Base-by-base conservation (phyloP, 2,888 invertebrate genomes). In the Cistogaster globosa region DNA sequence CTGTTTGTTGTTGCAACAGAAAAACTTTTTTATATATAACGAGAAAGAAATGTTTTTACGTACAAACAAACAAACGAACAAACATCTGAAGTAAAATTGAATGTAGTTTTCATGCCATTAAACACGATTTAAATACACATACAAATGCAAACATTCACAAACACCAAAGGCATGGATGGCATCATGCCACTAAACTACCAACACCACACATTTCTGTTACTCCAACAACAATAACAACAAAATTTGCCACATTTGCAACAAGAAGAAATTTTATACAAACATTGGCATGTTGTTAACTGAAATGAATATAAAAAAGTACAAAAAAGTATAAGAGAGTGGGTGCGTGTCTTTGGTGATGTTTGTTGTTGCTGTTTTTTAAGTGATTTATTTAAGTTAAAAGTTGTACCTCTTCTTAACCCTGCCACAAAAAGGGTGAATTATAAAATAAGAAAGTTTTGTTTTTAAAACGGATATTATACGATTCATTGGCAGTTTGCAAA, bases 21-120 rank as follows among this genome's bases (percentile, higher is more conserved):
- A 53, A 63, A 84, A 48, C 22, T 76, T 68, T 68, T 68, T 48
- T 32, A 67, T 57, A 69, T 38, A 74, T 26, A 45, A 60, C 67
- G 48, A 79, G 58, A 69, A 82, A 57, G 45, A 71, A 71, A 38
- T 71, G 71, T 16, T 77, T 7, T 22, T 68, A 65, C 58, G 0
- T 63, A 77, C 60, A 42, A 42, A 57, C 42, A 78, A 69, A 55
- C 51, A 57, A 55, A 77, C 60, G 26, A 42, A 57, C 42, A 78
- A 79, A 79, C 51, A 71, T 55, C 22, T 26, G 65, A 76, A 67
- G 82, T 74, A 86, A 62, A 78, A 83, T 83, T 83, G 80, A 65
- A 74, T 80, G 80, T 83, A 83, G 87, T 87, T 87, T 88, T 88
- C 88, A 86, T 88, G 86, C 86, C 87, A 87, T 87, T 87, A 87